Evolutionary conservation across 2,113 vertebrate genomes (phyloP).

Genomic region (Petrocephalus microphthalmus): DNA sequence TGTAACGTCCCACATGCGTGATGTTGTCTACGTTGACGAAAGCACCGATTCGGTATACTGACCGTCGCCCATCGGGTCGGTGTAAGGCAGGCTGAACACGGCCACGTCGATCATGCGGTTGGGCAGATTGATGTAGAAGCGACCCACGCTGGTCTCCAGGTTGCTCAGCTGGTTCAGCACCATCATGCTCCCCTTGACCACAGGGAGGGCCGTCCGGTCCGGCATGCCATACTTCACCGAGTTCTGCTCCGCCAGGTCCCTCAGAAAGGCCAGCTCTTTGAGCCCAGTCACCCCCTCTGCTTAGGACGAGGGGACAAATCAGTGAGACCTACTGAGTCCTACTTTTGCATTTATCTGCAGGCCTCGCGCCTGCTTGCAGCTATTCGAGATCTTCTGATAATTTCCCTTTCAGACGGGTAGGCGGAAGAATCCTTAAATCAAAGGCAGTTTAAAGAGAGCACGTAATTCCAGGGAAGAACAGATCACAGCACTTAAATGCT

Average conservation of each 20-base stretch:
- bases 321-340: too few species aligned
- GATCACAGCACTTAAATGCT: neutral
- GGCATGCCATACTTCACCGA: constrained; percentile 78
- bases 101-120: constrained; percentile 95
- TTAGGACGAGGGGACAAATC: neutral
- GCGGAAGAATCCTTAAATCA: neutral
- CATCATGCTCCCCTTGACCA: constrained; percentile 97
- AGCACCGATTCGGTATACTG: constrained; percentile 40
- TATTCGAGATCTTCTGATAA: neutral
- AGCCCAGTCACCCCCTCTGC: constrained; percentile 88
- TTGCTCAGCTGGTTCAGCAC: constrained; percentile 96
- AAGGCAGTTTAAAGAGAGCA: neutral
- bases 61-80: constrained; percentile 96
- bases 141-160: constrained; percentile 90
- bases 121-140: constrained; percentile 96
- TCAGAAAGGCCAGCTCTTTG: constrained; percentile 90
- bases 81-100: constrained; percentile 88
- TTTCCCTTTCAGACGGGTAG: neutral
- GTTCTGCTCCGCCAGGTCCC: constrained; percentile 94
- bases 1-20: neutral
- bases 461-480: neutral
- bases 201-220: constrained; percentile 68
- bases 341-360: neutral
- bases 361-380: neutral
- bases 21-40: neutral